phyloP scores from a whole-genome alignment of 2,113 vertebrate species.

The Origma solitaria region DNA sequence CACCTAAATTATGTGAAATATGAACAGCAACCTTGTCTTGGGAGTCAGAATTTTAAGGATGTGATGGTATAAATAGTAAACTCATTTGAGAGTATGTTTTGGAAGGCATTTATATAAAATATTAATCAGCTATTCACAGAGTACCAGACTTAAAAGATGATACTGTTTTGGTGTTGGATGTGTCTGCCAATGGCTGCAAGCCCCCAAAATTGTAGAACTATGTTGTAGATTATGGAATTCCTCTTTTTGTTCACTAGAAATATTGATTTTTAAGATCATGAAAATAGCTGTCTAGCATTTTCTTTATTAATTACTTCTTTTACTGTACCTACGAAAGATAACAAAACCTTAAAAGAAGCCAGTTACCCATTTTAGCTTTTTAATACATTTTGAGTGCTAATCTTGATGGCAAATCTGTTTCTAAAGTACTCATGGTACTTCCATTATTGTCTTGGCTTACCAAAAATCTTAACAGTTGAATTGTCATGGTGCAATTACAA shows the following conservation, averaged over 20 bases:
- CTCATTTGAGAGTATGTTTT: background rate
- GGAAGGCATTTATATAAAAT: background rate
- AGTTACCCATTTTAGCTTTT: background rate
- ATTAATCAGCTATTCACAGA: background rate
- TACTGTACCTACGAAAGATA: background rate
- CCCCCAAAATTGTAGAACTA: background rate
- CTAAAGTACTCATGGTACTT: background rate
- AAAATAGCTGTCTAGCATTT: background rate
- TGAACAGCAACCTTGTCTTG: background rate
- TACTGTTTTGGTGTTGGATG: background rate
- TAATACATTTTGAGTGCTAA: background rate
- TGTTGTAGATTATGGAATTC: background rate
- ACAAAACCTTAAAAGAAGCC: background rate
- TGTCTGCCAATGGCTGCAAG: background rate
- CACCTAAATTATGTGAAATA: background rate
- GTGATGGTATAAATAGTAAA: background rate
- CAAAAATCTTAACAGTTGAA: background rate
- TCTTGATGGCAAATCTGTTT: background rate
- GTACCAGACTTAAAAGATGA: background rate
- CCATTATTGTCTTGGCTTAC: background rate
- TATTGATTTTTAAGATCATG: background rate
- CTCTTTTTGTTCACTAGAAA: background rate
- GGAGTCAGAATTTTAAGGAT: background rate
- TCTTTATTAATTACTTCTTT: background rate
- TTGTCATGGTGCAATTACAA: background rate